Base-by-base conservation (phyloP, 2,797 vertebrate genomes). In the Dallia pectoralis region DNA sequence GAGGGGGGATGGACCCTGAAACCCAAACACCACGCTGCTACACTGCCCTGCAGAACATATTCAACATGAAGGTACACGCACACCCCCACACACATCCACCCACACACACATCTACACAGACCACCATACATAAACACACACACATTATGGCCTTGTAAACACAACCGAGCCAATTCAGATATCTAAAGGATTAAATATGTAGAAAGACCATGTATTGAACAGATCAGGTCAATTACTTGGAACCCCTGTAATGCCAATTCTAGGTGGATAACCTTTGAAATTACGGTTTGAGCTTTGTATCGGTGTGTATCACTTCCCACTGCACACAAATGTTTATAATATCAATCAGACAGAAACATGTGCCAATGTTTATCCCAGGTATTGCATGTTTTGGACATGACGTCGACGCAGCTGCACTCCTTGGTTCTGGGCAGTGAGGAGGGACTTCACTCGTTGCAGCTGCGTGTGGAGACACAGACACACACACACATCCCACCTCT, bases 361-460 rank as follows among this genome's bases (percentile, higher is more conserved):
- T 59, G 47, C 12, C 9, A 59, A 76, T 74, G 48, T 44, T 5
- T 3, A 18, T 51, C 33, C 27, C 33, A 99, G 97, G 94, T 97
- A 79, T 96, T 98, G 19, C 98, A 99, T 82, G 95, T 99, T 82
- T 86, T 99, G 83, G 98, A 99, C 87, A 99, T 99, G 97, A 97
- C 97, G 2, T 97, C 98, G 77, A 96, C 97, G 76, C 95, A 96
- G 90, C 93, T 98, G 40, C 93, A 98, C 86, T 98, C 98, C 0
- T 93, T 97, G 83, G 89, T 95, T 71, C 87, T 99, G 88, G 91
- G 90, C 49, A 87, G 92, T 0, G 98, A 99, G 69, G 98, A 99
- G 87, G 96, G 95, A 73, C 93, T 99, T 68, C 96, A 96, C 87
- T 95, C 95, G 56, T 92, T 99, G 70, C 97, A 99, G 85, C 95